Percentiles rank a stretch among this genome's conserved stretches.
Conservation (phyloP, 1,140 invertebrate species). For the Harpegnathos saltator region DNA sequence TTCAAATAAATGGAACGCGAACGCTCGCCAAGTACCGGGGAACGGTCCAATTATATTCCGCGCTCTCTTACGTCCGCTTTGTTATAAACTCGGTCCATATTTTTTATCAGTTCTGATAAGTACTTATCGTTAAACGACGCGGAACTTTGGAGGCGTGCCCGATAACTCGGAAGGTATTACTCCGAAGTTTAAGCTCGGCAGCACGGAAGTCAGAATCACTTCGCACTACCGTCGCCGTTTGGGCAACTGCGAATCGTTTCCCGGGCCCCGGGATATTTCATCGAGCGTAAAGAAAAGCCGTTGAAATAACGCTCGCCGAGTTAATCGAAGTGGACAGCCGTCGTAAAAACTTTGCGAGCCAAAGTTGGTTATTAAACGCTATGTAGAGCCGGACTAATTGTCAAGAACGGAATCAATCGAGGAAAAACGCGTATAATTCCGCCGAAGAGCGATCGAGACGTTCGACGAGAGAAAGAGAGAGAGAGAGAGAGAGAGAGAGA, state of each 20-base stretch:
- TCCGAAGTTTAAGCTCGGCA: conserved; percentile 53
- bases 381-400: conserved; percentile 40
- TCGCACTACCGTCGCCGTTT: conserved; percentile 51
- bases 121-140: conserved; percentile 60
- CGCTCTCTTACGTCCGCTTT: conserved; percentile 48
- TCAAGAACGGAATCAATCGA: conserved; percentile 19
- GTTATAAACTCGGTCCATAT: conserved; percentile 60
- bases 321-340: conserved; percentile 55
- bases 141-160: conserved; percentile 60
- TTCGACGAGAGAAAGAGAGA: not conserved
- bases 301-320: conserved; percentile 54
- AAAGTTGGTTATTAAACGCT: conserved; percentile 46
- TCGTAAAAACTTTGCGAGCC: conserved; percentile 39
- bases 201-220: conserved; percentile 58
- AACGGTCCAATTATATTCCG: conserved; percentile 55
- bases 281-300: conserved; percentile 51
- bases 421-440: not conserved
- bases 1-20: conserved; percentile 43
- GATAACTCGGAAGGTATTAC: conserved; percentile 58
- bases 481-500: too few species aligned
- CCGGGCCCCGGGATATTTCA: conserved; percentile 35
- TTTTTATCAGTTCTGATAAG: conserved; percentile 63
- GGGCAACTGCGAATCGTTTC: conserved; percentile 51
- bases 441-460: not conserved
- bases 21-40: conserved; percentile 17